Conservation (phyloP, 2,113 vertebrate genomes). For the Vulpes ferrilata region DNA sequence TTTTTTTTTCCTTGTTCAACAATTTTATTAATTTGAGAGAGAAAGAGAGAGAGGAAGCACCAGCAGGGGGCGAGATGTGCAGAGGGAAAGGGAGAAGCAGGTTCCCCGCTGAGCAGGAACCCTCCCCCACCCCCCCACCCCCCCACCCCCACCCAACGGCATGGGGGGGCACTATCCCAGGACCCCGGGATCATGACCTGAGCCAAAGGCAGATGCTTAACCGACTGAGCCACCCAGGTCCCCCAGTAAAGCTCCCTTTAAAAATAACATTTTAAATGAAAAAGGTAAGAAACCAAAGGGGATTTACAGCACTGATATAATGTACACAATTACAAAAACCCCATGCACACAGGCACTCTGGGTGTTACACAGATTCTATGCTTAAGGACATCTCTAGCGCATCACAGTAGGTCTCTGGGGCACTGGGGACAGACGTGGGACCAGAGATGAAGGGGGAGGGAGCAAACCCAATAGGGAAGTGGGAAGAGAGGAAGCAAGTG, state of each 20-base stretch:
- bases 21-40: background rate
- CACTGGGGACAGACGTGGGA: background rate
- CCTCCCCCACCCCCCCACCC: too few relatives aligned
- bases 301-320: background rate
- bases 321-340: background rate
- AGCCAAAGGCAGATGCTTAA: background rate
- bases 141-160: too few relatives aligned
- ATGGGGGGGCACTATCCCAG: too few relatives aligned
- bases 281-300: background rate
- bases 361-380: accelerated
- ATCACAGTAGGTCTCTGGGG: background rate
- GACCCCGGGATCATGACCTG: background rate
- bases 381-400: background rate
- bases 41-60: background rate
- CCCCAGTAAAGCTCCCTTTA: background rate
- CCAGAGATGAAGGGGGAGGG: background rate
- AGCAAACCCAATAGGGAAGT: background rate
- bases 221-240: background rate
- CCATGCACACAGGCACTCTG: background rate
- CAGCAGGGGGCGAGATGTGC: too few relatives aligned
- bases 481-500: too few relatives aligned
- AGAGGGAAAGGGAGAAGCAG: background rate
- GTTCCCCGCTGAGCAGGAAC: background rate
- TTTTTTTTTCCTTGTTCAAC: background rate
- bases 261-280: conserved; percentile 11